A percentile compares a stretch with the other conserved stretches of the same genome.
phyloP scores from a whole-genome alignment of 2,888 invertebrate genomes.

The Miltochrista miniata region DNA sequence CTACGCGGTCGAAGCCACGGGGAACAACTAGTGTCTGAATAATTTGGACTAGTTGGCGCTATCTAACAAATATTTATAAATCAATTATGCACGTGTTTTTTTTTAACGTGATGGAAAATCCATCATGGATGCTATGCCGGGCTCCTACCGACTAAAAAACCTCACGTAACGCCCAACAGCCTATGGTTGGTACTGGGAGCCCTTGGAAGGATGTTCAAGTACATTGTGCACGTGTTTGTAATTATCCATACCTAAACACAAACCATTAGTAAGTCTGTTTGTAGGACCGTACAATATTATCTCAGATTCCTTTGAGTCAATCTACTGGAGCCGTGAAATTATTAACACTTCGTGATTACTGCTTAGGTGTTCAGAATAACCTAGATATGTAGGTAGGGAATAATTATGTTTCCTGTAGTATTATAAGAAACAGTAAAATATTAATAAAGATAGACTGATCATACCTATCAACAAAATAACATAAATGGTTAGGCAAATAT shows the following conservation, averaged over 20 bases:
- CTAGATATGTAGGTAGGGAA: constrained; percentile 5
- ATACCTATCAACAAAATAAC: constrained; percentile 2
- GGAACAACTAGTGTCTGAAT: no score
- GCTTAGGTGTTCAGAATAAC: constrained; percentile 19
- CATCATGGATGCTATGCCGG: no score
- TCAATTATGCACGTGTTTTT: not conserved
- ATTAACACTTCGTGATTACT: constrained; percentile 29
- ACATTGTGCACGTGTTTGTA: not conserved
- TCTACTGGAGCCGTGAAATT: constrained; percentile 22
- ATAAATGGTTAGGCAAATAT: constrained; percentile 21
- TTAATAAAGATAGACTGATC: not conserved
- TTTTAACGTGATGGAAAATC: no score
- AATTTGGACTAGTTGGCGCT: not conserved
- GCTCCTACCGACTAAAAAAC: no score
- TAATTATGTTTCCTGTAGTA: not conserved
- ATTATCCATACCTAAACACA: constrained; percentile 21
- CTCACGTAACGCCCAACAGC: no score
- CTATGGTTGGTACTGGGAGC: no score
- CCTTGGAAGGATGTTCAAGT: no score
- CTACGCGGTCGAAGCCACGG: no score
- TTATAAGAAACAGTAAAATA: not conserved
- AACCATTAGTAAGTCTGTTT: constrained; percentile 26
- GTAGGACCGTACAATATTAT: constrained; percentile 20
- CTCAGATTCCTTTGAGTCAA: constrained; percentile 30
- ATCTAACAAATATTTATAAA: not conserved